Evolutionary conservation across 2,888 invertebrate genomes (phyloP).

Genomic region (Chymomyza caudatula): DNA sequence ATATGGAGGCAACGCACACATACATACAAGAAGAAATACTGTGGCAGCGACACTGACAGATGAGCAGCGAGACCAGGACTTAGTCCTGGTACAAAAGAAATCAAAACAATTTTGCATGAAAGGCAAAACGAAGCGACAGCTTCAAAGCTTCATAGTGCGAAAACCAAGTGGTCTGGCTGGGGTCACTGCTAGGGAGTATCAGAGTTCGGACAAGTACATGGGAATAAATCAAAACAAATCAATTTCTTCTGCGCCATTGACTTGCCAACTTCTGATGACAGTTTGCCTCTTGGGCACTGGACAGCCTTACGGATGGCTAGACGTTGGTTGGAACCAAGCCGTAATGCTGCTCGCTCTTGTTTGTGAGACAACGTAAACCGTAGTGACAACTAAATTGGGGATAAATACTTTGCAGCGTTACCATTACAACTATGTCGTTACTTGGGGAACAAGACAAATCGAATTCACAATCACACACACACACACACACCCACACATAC

Average conservation of each 20-base stretch:
- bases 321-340: too few species aligned
- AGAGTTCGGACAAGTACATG: slow-evolving; percentile 15
- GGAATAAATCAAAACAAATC: slow-evolving; percentile 67
- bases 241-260: slow-evolving; percentile 64
- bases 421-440: not conserved
- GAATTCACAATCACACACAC: too few species aligned
- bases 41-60: slow-evolving; percentile 7
- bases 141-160: slow-evolving; percentile 34
- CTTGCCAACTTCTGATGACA: slow-evolving; percentile 51
- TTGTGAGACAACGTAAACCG: slow-evolving; percentile 2
- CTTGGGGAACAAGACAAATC: not conserved
- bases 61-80: slow-evolving; percentile 1
- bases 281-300: slow-evolving; percentile 29
- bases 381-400: slow-evolving; percentile 53
- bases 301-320: not conserved
- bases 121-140: slow-evolving; percentile 9
- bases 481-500: too few species aligned
- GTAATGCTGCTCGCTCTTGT: not conserved
- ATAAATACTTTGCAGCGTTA: slow-evolving; percentile 21
- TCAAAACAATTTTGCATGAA: slow-evolving; percentile 49
- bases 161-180: not conserved
- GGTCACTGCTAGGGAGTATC: not conserved
- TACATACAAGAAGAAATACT: not conserved
- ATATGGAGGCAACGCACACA: slow-evolving; percentile 31
- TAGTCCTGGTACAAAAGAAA: slow-evolving; percentile 14